phyloP scores from a whole-genome alignment of 2,888 invertebrate species.

The Erebia palarica region DNA sequence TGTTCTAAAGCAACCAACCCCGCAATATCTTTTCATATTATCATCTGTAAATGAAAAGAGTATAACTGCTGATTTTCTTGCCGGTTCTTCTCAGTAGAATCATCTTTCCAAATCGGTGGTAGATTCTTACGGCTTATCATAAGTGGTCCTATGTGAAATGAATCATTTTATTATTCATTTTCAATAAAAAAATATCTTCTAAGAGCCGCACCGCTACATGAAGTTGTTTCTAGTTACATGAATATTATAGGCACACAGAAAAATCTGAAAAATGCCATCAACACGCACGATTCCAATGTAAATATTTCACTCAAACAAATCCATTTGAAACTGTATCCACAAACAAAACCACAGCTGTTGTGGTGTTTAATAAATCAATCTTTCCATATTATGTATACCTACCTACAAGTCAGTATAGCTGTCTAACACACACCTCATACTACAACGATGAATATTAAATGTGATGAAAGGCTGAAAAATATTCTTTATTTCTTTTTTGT shows the following conservation, averaged over 20 bases:
- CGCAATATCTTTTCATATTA: too few species aligned
- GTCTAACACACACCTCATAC: not conserved
- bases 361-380: conserved; percentile 45
- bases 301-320: conserved; percentile 24
- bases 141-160: too few species aligned
- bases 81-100: too few species aligned
- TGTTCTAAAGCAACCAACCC: too few species aligned
- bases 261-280: not conserved
- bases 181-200: too few species aligned
- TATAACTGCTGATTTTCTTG: too few species aligned
- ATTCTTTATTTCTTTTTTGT: not conserved
- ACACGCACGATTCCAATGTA: not conserved
- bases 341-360: conserved; percentile 29
- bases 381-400: not conserved
- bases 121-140: too few species aligned
- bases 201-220: too few species aligned
- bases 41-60: too few species aligned
- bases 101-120: too few species aligned
- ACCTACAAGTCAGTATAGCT: not conserved
- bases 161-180: too few species aligned
- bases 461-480: conserved; percentile 18
- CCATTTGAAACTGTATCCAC: conserved; percentile 23
- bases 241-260: not conserved
- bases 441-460: conserved; percentile 16
- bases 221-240: not conserved